phyloP scores from a whole-genome alignment of 2,113 vertebrate genomes.

The Romanogobio albipinnatus region DNA sequence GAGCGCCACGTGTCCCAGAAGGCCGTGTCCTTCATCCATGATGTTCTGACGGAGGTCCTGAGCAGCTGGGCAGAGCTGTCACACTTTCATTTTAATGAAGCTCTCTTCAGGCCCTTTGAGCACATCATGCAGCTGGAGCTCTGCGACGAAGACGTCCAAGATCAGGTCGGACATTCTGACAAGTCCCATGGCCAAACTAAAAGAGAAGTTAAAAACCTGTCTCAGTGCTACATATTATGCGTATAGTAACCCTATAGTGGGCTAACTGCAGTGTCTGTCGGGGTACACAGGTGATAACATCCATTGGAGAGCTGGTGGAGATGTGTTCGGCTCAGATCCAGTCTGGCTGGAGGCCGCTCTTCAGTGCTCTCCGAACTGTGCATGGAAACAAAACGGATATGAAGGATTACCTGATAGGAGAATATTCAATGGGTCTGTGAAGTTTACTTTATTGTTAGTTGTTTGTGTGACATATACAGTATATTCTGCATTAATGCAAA shows the following conservation, averaged over 20 bases:
- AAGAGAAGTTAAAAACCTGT: neutral
- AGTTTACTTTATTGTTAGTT: neutral
- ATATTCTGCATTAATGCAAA: neutral
- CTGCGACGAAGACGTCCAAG: slow-evolving; percentile 96
- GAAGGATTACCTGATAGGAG: slow-evolving; percentile 93
- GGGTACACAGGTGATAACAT: slow-evolving; percentile 86
- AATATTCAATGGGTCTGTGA: slow-evolving; percentile 89
- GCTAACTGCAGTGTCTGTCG: neutral
- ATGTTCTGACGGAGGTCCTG: slow-evolving; percentile 93
- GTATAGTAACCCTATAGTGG: no score
- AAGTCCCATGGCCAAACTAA: neutral
- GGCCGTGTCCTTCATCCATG: slow-evolving; percentile 96
- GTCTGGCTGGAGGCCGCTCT: slow-evolving; percentile 94
- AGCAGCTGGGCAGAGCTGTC: slow-evolving; percentile 89
- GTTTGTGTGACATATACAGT: neutral
- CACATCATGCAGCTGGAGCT: slow-evolving; percentile 97
- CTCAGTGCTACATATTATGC: neutral
- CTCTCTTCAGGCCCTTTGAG: slow-evolving; percentile 93
- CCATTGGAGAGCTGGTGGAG: slow-evolving; percentile 96
- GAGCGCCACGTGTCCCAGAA: slow-evolving; percentile 96
- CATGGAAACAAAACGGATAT: slow-evolving; percentile 88
- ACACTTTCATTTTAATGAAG: slow-evolving; percentile 95
- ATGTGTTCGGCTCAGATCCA: slow-evolving; percentile 94
- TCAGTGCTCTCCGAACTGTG: slow-evolving; percentile 94
- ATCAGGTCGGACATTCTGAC: slow-evolving; percentile 80